phyloP scores from a whole-genome alignment of 2,797 vertebrate genomes.

The Rhabdomys pumilio region DNA sequence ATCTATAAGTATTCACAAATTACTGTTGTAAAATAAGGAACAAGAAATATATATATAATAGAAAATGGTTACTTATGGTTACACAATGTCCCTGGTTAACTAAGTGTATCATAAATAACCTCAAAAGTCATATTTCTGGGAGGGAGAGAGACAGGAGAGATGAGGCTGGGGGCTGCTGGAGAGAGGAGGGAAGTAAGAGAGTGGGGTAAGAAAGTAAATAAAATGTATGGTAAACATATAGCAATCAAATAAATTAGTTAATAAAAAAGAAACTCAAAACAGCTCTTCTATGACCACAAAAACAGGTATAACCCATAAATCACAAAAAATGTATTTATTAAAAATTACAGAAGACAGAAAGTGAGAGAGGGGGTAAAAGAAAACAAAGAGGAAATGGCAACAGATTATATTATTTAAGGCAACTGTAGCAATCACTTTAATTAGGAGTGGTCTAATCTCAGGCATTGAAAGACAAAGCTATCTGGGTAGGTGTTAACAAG shows the following conservation, averaged over 20 bases:
- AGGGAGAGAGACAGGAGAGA: not conserved
- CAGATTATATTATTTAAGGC: not conserved
- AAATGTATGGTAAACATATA: not conserved
- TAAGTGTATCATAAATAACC: not conserved
- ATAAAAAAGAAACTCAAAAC: not conserved
- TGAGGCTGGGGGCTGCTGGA: not conserved
- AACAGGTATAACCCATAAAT: not conserved
- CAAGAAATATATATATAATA: not conserved
- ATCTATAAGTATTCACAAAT: slow-evolving; percentile 49
- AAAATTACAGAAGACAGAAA: slow-evolving; percentile 58
- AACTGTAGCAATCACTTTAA: not conserved
- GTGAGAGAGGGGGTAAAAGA: not conserved
- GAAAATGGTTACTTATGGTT: not conserved
- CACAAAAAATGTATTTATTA: not conserved
- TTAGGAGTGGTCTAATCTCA: not conserved
- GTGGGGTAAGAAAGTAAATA: not conserved
- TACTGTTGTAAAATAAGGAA: slow-evolving; percentile 50
- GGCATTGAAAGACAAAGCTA: not conserved
- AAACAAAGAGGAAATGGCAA: not conserved
- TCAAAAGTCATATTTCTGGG: not conserved
- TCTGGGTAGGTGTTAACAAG: not conserved
- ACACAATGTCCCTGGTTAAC: not conserved
- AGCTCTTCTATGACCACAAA: not conserved
- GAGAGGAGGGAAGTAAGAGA: not conserved
- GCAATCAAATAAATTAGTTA: not conserved